Evolutionary conservation across 2,888 invertebrate genomes (phyloP).

Genomic region (Melanostoma scalare): DNA sequence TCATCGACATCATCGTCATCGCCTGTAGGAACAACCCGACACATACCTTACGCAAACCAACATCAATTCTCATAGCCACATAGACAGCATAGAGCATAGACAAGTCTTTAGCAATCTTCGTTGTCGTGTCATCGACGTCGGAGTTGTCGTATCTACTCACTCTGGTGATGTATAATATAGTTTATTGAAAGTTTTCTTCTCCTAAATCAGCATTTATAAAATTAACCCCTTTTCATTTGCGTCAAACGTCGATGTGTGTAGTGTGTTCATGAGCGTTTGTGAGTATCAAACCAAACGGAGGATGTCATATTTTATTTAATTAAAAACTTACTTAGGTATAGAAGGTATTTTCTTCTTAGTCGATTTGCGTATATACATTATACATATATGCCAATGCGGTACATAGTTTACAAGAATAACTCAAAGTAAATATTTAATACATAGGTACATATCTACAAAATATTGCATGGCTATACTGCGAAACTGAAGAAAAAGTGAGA

Average conservation of each 20-base stretch:
- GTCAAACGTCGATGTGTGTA: constrained; percentile 50
- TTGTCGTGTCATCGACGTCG: constrained; percentile 30
- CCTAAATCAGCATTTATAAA: constrained; percentile 75
- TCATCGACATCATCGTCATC: constrained; percentile 70
- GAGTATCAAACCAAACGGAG: constrained; percentile 55
- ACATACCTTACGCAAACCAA: constrained; percentile 3
- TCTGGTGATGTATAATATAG: constrained; percentile 59
- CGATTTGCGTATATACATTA: constrained; percentile 35
- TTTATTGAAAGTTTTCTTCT: constrained; percentile 73
- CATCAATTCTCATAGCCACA: background rate
- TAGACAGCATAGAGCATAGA: constrained; percentile 13
- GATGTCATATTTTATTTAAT: constrained; percentile 73
- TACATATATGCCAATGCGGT: constrained; percentile 21
- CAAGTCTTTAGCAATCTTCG: constrained; percentile 54
- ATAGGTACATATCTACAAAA: no score
- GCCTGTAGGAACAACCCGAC: constrained; percentile 26
- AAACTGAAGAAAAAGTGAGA: no score
- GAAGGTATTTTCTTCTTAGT: constrained; percentile 27
- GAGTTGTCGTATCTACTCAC: constrained; percentile 41
- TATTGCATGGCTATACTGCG: background rate
- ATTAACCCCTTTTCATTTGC: constrained; percentile 74
- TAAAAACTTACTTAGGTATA: constrained; percentile 59
- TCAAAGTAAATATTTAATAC: no score
- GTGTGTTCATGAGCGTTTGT: constrained; percentile 25
- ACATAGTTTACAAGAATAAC: no score